Evolutionary conservation across 2,888 invertebrate species (phyloP), one percentile per base, ranked within the genome.

Genomic region (Meganola albula): DNA sequence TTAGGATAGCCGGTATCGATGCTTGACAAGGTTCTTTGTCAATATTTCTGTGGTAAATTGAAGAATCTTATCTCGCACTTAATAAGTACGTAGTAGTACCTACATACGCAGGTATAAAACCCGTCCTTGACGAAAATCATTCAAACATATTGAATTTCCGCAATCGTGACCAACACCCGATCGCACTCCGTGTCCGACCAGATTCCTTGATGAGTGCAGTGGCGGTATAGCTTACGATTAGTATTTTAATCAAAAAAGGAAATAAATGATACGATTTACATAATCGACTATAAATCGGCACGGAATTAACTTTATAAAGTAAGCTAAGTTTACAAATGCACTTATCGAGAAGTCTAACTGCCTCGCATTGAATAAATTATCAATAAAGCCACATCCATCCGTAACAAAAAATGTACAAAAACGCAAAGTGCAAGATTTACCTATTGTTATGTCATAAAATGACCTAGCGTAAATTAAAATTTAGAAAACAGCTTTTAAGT

Each of bases 201-300:
- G 61, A 58, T 58, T 64, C 55, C 57, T 58, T 63, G 63, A 55
- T 51, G 52, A 65, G 64, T 71, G 68, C 74, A 72, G 53, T 58
- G 43, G 36, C 49, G 44, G 34, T 37, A 34, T 34, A 40, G 47
- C 43, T 47, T 46, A 41, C 33, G 32, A 26, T 42, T 37, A 32
- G 31, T 39, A 45, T 63, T 58, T 63, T 64, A 63, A 65, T 69
- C 65, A 36, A 62, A 74, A 75, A 75, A 65, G 78, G 78, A 59
- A 72, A 73, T 64, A 74, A 74, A 68, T 68, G 57, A 60, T 60
- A 55, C 29, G 18, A 77, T 84, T 80, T 68, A 63, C 77, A 80
- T 82, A 78, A 71, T 62, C 58, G 51, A 56, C 56, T 53, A 55
- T 44, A 38, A 57, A 53, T 52, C 57, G 65, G 67, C 71, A 67